A percentile compares a stretch with the other conserved stretches of the same genome.
Conservation (phyloP, 2,797 vertebrate genomes). For the Rhabdomys pumilio region DNA sequence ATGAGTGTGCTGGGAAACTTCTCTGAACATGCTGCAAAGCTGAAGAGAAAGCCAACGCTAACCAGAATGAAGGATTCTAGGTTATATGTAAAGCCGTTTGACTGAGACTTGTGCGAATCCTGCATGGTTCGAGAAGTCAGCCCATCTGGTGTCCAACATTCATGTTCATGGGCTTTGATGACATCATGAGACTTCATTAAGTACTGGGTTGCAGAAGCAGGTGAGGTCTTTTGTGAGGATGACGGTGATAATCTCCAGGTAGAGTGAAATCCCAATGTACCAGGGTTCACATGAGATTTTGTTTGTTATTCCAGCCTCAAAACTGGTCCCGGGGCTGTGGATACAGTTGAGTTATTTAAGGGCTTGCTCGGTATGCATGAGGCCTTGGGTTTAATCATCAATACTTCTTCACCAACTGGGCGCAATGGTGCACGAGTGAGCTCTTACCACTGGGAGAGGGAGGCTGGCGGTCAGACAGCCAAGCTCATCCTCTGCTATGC, state of each 20-base stretch:
- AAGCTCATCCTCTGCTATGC: neutral
- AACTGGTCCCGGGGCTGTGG: neutral
- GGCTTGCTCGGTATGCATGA: neutral
- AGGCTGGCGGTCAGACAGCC: neutral
- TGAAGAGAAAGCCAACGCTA: neutral
- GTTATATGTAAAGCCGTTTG: neutral
- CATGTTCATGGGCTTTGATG: neutral
- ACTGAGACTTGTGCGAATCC: neutral
- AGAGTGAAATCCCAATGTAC: neutral
- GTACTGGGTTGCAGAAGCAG: neutral
- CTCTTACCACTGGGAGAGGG: neutral
- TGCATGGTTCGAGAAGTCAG: neutral
- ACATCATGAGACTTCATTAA: neutral
- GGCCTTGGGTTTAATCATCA: neutral
- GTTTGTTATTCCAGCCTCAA: conserved; percentile 20
- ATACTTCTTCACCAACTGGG: neutral
- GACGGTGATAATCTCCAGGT: neutral
- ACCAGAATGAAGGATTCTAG: neutral
- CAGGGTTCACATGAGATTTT: neutral
- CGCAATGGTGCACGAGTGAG: neutral
- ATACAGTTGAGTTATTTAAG: neutral
- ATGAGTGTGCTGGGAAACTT: conserved; percentile 24
- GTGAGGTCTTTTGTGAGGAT: neutral
- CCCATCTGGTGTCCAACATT: neutral
- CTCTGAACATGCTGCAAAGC: conserved; percentile 29